Percentiles rank a stretch among this genome's conserved stretches.
These are phyloP conservation scores for Mus spretus DNA, from an alignment of 2,797 vertebrate species.

Conservation along the genomic window DNA sequence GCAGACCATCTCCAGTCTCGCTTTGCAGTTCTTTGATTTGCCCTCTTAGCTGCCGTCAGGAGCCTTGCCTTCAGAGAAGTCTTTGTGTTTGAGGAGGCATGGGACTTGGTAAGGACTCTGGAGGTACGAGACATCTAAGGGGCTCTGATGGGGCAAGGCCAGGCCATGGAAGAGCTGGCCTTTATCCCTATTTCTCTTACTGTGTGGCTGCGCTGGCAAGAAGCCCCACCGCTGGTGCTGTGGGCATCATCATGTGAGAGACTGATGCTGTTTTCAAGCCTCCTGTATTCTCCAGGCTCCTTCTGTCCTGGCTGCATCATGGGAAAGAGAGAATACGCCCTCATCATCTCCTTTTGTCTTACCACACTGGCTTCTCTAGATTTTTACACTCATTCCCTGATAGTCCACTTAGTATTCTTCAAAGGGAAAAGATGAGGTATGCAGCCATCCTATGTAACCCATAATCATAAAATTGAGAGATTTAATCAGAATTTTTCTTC, in stretches of 20 bases:
- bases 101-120: neutral
- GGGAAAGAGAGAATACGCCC: neutral
- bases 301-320: neutral
- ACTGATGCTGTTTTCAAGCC: neutral
- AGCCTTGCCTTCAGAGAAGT: slow-evolving; percentile 42
- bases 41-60: neutral
- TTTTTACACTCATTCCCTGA: slow-evolving; percentile 19
- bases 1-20: neutral
- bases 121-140: neutral
- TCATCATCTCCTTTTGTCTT: neutral
- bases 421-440: slow-evolving; percentile 38
- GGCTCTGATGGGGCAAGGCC: neutral
- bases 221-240: neutral
- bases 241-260: neutral
- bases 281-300: slow-evolving; percentile 7
- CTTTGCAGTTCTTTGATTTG: neutral
- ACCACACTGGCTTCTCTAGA: neutral
- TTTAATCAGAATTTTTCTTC: slow-evolving; percentile 62
- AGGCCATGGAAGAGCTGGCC: slow-evolving; percentile 7
- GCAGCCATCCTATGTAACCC: slow-evolving; percentile 27
- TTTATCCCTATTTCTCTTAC: neutral
- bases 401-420: slow-evolving; percentile 33
- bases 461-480: slow-evolving; percentile 54
- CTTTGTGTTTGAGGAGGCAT: neutral
- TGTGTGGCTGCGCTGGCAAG: neutral